Evolutionary conservation across 2,797 vertebrate genomes (phyloP).

Genomic region (Arremon brunneinucha): DNA sequence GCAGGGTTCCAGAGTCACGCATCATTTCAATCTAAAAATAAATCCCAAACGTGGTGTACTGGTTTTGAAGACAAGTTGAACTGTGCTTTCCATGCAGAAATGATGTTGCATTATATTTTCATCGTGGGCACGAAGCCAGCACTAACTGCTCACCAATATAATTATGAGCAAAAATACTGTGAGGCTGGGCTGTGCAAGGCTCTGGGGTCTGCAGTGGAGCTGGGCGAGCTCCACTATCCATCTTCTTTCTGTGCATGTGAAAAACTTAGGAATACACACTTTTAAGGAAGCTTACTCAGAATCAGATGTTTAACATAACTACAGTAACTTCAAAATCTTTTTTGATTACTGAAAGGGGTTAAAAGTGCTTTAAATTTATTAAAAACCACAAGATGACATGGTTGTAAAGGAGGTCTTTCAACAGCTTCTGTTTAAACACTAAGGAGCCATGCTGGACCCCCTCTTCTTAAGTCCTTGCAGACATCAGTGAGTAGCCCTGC

Average conservation of each 20-base stretch:
- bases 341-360: background rate
- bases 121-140: background rate
- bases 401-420: conserved; percentile 45
- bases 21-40: conserved; percentile 30
- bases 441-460: background rate
- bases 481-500: background rate
- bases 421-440: conserved; percentile 53
- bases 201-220: background rate
- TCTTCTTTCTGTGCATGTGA: background rate
- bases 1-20: background rate
- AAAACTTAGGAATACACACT: background rate
- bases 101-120: conserved; percentile 17
- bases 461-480: background rate
- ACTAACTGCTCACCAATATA: background rate
- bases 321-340: background rate
- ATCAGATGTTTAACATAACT: background rate
- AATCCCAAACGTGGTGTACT: background rate
- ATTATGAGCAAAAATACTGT: background rate
- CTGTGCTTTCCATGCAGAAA: background rate
- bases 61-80: background rate
- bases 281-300: background rate
- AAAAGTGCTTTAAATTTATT: conserved; percentile 55
- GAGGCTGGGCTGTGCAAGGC: background rate
- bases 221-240: background rate
- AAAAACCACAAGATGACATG: conserved; percentile 13